phyloP scores from a whole-genome alignment of 2,797 vertebrate genomes.

The Nyctibius grandis region DNA sequence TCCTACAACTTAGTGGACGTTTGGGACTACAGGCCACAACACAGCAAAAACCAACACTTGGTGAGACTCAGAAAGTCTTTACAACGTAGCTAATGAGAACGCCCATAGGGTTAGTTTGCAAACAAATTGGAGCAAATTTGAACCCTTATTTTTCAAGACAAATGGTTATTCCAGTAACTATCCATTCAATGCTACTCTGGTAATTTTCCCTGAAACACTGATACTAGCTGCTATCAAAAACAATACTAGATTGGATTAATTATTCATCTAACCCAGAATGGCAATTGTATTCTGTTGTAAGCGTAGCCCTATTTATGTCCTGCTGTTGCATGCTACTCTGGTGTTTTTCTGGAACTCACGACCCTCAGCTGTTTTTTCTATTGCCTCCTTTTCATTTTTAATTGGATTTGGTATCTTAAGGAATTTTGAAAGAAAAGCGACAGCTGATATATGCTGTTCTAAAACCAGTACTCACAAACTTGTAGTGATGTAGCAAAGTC shows the following conservation, averaged over 20 bases:
- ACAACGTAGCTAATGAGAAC: background rate
- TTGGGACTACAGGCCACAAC: background rate
- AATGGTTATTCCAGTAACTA: background rate
- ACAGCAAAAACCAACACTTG: fast-evolving
- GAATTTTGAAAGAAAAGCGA: background rate
- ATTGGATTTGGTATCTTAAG: background rate
- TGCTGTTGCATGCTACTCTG: background rate
- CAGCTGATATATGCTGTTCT: background rate
- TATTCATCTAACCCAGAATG: background rate
- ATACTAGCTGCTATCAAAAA: background rate
- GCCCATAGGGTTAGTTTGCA: background rate
- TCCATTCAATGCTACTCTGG: background rate
- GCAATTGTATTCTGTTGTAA: background rate
- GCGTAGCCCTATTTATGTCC: background rate
- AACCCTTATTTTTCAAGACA: background rate
- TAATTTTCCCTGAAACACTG: background rate
- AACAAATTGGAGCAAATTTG: background rate
- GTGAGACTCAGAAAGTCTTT: background rate
- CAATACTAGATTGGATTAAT: background rate
- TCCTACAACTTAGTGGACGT: fast-evolving
- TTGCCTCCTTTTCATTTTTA: background rate
- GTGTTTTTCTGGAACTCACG: background rate
- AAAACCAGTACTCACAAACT: background rate
- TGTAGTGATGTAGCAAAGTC: background rate
- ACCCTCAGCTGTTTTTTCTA: background rate